Evolutionary conservation across 2,113 vertebrate genomes (phyloP).

Genomic region (Columba livia): DNA sequence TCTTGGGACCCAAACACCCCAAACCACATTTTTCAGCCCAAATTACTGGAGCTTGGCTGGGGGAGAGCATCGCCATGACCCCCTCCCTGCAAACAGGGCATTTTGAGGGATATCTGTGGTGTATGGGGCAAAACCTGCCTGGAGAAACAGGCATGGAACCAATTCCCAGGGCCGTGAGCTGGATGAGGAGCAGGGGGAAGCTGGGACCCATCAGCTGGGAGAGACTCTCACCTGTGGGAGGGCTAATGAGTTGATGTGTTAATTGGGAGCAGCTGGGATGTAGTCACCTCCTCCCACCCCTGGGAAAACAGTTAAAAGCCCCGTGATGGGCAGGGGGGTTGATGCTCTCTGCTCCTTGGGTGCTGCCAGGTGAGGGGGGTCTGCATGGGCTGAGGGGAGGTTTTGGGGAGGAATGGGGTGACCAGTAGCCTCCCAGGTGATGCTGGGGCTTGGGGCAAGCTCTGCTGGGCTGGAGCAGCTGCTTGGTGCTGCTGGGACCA

Average conservation of each 20-base stretch:
- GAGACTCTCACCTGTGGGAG: neutral
- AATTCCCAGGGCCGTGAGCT: neutral
- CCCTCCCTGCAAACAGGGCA: accelerated
- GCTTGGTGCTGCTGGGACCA: accelerated
- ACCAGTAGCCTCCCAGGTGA: neutral
- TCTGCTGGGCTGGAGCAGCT: neutral
- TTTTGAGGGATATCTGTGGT: accelerated
- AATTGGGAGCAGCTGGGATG: slow-evolving; percentile 6
- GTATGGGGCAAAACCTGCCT: neutral
- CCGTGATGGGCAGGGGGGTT: accelerated
- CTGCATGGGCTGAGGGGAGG: accelerated
- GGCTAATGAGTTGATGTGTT: neutral
- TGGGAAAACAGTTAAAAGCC: neutral
- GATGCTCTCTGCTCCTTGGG: neutral
- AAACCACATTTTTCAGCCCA: accelerated
- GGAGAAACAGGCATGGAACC: neutral
- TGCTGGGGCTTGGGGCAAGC: neutral
- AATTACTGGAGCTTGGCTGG: too few relatives aligned
- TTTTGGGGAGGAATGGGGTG: neutral
- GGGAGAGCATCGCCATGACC: too few relatives aligned
- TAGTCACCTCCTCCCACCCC: neutral
- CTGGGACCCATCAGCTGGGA: neutral
- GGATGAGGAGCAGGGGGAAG: neutral
- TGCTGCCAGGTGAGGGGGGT: neutral
- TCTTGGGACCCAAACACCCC: neutral